phyloP scores from a whole-genome alignment of 2,888 invertebrate species.

The Leistus spinibarbis region DNA sequence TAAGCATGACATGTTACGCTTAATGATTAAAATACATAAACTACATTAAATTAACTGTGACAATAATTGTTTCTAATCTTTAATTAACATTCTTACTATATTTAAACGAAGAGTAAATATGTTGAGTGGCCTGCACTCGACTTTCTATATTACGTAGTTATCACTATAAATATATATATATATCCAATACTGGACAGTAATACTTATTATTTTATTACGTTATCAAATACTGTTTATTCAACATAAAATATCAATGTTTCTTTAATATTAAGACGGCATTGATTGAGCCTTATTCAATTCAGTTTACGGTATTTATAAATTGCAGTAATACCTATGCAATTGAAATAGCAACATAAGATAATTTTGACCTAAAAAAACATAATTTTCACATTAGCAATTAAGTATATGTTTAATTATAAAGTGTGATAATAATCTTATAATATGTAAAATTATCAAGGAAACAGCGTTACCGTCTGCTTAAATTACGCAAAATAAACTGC shows the following conservation, averaged over 20 bases:
- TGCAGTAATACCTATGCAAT: neutral
- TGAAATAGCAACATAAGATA: neutral
- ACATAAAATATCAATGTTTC: no score
- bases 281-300: no score
- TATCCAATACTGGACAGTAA: no score
- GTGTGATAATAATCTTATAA: neutral
- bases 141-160: neutral
- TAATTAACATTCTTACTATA: no score
- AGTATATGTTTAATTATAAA: neutral
- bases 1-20: constrained; percentile 18
- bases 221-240: no score
- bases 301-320: neutral
- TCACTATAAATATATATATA: no score
- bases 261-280: no score
- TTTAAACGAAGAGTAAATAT: no score
- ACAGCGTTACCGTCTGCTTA: neutral
- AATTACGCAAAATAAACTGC: neutral
- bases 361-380: neutral
- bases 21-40: constrained; percentile 21
- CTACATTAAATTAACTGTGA: constrained; percentile 25
- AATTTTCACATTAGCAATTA: neutral
- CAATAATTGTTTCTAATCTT: constrained; percentile 17
- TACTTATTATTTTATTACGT: no score
- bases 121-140: no score
- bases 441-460: neutral